Base-by-base conservation (phyloP, 2,888 invertebrate genomes). In the Chloromyia formosa region DNA sequence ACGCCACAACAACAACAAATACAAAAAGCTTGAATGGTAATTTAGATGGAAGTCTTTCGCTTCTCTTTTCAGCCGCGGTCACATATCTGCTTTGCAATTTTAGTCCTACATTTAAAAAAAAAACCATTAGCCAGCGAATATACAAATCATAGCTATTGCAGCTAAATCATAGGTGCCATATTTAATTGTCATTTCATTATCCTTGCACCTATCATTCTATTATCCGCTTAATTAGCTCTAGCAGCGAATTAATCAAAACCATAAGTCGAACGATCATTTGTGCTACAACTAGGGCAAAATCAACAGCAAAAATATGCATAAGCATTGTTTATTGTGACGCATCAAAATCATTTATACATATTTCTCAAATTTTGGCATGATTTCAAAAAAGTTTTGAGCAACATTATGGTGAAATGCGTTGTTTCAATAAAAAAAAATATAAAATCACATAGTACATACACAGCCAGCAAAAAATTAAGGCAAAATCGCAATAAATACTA, bases 251-350 rank as follows among this genome's bases (percentile, higher is more conserved):
- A 10, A 56, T 56, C 56, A 5, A 18, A 3, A 18, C 10, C 56
- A 16, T n/a, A n/a, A n/a, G n/a, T n/a, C n/a, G n/a, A 54, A 22
- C 58, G 71, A 71, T 71, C 71, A 71, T 71, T 71, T 71, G 71
- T 71, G 58, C 56, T 71, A 71, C 71, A 40, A 56, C n/a, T 27
- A 60, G 62, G n/a, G 62, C 62, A 42, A 64, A n/a, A 64, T 23
- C 14, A 27, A 18, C 18, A 9, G 23, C 16, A 56, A 20, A 20
- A 20, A 56, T 16, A 56, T 20, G 12, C 56, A 56, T 12, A 56
- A 56, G 10, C 2, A 56, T 3, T 20, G 53, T 16, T 14, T 53
- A 35, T 35, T 35, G 2, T 35, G 7, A 35, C 27, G 27, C 7
- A 35, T 35, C 27, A 35, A 2, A 4, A 53, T 53, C 14, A 53